These are phyloP conservation scores for Chaenocephalus aceratus DNA, from an alignment of 2,113 vertebrate species.

Conservation along the genomic window DNA sequence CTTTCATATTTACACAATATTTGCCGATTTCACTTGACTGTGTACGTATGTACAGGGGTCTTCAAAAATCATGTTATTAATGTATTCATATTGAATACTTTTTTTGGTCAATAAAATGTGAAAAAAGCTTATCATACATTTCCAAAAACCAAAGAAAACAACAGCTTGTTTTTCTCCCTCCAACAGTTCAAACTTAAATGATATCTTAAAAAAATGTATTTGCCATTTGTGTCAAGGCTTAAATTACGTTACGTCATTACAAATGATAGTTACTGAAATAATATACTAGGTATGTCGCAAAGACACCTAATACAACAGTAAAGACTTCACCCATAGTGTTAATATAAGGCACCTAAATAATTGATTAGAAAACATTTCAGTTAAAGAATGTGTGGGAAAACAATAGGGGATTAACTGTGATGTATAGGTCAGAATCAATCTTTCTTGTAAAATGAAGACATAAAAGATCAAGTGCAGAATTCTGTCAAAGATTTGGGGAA, in stretches of 20 bases:
- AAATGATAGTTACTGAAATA: not conserved
- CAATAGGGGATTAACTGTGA: not conserved
- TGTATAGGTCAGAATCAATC: not conserved
- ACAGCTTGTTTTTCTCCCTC: not conserved
- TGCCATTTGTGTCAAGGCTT: not conserved
- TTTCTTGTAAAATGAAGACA: not conserved
- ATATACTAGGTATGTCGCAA: not conserved
- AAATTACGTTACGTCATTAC: not conserved
- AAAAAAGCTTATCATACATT: not conserved
- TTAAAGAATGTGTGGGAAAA: not conserved
- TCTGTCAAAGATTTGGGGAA: constrained; percentile 32
- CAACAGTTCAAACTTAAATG: no score
- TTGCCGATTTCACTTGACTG: not conserved
- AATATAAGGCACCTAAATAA: not conserved
- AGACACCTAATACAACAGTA: not conserved
- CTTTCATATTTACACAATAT: not conserved
- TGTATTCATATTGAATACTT: not conserved
- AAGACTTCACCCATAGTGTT: not conserved
- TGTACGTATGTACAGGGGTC: no score
- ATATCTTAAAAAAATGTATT: no score
- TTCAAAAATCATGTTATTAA: not conserved
- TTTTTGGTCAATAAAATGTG: not conserved
- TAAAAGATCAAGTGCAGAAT: not conserved
- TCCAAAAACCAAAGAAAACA: not conserved
- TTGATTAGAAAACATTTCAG: not conserved